A percentile compares a stretch with the other conserved stretches of the same genome.
Evolutionary conservation across 2,888 invertebrate genomes (phyloP).

Genomic region (Melipona bicolor): DNA sequence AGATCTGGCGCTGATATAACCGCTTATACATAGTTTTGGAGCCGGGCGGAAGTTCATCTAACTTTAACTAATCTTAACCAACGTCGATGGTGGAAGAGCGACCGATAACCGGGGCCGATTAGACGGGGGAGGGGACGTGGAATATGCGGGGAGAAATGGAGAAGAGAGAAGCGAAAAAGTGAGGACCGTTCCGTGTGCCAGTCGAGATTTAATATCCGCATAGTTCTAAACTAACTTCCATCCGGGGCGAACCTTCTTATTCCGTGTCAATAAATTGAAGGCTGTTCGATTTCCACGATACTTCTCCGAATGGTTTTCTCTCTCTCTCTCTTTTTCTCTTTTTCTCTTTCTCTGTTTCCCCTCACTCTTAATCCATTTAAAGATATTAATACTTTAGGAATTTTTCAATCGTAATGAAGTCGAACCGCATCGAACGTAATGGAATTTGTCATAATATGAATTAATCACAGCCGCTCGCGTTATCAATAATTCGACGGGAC

Average conservation of each 20-base stretch:
- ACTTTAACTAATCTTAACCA: slow-evolving; percentile 71
- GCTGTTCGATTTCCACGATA: slow-evolving; percentile 27
- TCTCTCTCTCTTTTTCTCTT: not conserved
- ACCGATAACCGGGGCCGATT: slow-evolving; percentile 50
- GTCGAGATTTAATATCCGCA: slow-evolving; percentile 69
- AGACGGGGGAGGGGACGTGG: slow-evolving; percentile 33
- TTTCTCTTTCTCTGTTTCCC: not conserved
- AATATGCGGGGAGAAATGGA: slow-evolving; percentile 39
- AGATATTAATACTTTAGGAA: not conserved
- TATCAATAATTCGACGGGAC: not conserved
- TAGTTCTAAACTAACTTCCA: slow-evolving; percentile 64
- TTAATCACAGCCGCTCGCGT: not conserved
- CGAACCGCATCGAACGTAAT: not conserved
- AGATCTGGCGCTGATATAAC: slow-evolving; percentile 63
- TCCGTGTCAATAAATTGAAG: slow-evolving; percentile 36
- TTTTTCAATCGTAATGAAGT: not conserved
- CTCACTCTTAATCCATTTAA: not conserved
- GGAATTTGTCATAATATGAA: not conserved
- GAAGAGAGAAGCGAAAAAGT: slow-evolving; percentile 55
- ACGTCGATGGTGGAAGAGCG: slow-evolving; percentile 46
- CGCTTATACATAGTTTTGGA: slow-evolving; percentile 68
- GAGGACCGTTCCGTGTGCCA: slow-evolving; percentile 42
- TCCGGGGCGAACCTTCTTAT: slow-evolving; percentile 52
- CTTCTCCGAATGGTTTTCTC: not conserved
- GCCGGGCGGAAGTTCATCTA: slow-evolving; percentile 59